Base-by-base conservation (phyloP, 64 coral and sea anemone genomes). In the Platygyra sinensis region DNA sequence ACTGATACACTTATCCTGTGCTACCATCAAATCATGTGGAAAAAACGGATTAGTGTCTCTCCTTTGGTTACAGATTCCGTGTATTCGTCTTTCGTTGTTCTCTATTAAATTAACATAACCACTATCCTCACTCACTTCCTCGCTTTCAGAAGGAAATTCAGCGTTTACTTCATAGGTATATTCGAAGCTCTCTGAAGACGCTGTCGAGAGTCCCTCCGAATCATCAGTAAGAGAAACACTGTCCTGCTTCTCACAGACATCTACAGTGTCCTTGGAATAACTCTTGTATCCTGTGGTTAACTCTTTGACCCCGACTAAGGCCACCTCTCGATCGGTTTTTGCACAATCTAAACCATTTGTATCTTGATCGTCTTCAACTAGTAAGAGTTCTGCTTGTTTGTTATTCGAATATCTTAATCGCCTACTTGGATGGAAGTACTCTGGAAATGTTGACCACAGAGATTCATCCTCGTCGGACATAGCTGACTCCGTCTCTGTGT, bases 381-480 rank as follows among this genome's bases (percentile, higher is more conserved):
- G 36, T 50, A 27, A 46, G 33, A 85, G 33, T 4, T 71, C 63
- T 0, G 2, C 63, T 30, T 71, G 1, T 8, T 71, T 71, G 38
- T 3, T 85, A 50, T 36, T 64, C 14, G 81, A 27, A 69, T 71
- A 24, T 14, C 14, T 24, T 16, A 51, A 27, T 8, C 62, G 60
- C 11, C 61, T 67, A 85, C 62, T 71, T 10, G 63, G 81, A 62
- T 71, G 81, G 14, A 72, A 85, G 63, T 16, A 85, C 24, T 85
- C 62, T 15, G 81, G 81, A 85, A 85, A 85, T 38, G 36, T 17
- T 27, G 63, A 85, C 38, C 62, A 71, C 3, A 85, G 36, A 29
- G 81, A 67, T 52, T 85, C 81, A 14, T 16, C 81, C 31, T 72
- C 81, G 2, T 85, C 81, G 25, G 81, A 85, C 36, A 50, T 28